These are phyloP conservation scores for Borostomias antarcticus DNA, from an alignment of 2,797 vertebrate genomes.

Conservation along the genomic window DNA sequence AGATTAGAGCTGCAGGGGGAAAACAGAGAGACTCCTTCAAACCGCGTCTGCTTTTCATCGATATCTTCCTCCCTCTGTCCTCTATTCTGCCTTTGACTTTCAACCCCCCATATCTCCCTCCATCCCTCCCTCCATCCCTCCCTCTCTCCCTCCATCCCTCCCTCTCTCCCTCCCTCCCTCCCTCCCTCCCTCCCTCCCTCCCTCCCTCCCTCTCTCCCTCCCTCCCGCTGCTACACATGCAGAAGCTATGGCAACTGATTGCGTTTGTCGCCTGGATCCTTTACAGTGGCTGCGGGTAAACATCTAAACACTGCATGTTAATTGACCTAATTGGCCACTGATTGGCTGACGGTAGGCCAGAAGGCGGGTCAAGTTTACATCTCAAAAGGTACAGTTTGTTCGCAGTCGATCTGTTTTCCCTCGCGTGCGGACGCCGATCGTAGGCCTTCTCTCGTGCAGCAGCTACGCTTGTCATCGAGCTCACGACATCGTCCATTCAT, in stretches of 20 bases:
- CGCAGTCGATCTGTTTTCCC: too few relatives aligned
- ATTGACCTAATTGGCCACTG: neutral
- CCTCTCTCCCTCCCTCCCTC: neutral
- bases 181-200: slow-evolving; percentile 1
- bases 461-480: too few relatives aligned
- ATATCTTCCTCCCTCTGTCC: slow-evolving; percentile 5
- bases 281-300: neutral
- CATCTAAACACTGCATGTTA: neutral
- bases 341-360: too few relatives aligned
- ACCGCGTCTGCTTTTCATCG: slow-evolving; percentile 27
- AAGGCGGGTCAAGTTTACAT: too few relatives aligned
- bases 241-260: neutral
- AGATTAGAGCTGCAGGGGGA: slow-evolving; percentile 23
- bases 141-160: neutral
- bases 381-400: too few relatives aligned
- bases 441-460: too few relatives aligned
- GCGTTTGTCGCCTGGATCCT: slow-evolving; percentile 12
- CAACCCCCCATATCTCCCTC: neutral
- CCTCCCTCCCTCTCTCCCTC: neutral
- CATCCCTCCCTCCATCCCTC: neutral
- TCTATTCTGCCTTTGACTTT: slow-evolving; percentile 7
- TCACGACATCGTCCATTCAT: too few relatives aligned
- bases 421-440: too few relatives aligned
- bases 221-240: neutral
- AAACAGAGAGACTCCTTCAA: slow-evolving; percentile 19